Base-by-base conservation (phyloP, 2,797 vertebrate genomes). In the Anguilla pacifica region DNA sequence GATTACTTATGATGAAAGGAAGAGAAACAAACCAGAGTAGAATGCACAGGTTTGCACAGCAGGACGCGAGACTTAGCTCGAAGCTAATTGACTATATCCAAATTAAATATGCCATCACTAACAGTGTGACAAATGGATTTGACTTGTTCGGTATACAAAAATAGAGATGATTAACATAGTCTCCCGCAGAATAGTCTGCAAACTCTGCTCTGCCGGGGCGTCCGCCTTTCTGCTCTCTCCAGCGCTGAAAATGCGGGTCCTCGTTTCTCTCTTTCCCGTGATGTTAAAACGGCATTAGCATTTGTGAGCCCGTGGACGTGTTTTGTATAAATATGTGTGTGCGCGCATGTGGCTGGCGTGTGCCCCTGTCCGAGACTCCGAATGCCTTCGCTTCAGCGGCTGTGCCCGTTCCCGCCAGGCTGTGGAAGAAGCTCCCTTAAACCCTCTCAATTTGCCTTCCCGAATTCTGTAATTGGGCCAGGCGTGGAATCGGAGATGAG, bases 91-190 rank as follows among this genome's bases (percentile, higher is more conserved):
- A 98, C 97, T 98, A 98, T 97, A 98, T 99, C 98, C 97, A 99
- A 99, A 99, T 99, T 98, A 99, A 99, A 98, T 99, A 99, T 99
- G 98, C 98, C 98, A 98, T 99, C 98, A 99, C 96, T 96, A 96
- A 97, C 96, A 96, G 97, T 98, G 98, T 99, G 98, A 98, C 98
- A 97, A 99, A 99, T 99, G 97, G 97, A 99, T 98, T 97, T 99
- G 98, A 99, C 98, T 99, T 98, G 97, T 98, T 98, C 97, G 96
- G 98, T 98, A 98, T 98, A 98, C 97, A 98, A 98, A 99, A 99
- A 99, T 98, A 98, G 97, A 97, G 97, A 98, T 97, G 97, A 98
- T 98, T 99, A 99, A 98, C 96, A 96, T 96, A 96, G 95, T 97
- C 97, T 97, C 96, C 96, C 95, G 95, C 96, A 95, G 96, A 97